Conservation (phyloP, 2,888 invertebrate species). For the Allolobophora icterica region DNA sequence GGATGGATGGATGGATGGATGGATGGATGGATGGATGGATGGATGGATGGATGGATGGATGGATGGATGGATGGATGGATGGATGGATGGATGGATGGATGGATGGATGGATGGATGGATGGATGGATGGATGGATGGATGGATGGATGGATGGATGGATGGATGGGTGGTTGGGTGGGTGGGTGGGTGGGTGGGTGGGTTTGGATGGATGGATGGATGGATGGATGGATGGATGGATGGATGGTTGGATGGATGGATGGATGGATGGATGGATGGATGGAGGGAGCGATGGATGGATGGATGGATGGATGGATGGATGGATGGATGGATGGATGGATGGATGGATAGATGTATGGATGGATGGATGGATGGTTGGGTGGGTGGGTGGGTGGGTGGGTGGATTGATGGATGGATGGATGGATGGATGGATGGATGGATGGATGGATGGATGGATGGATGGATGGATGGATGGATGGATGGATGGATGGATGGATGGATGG, state of each 20-base stretch:
- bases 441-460: not conserved
- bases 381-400: not conserved
- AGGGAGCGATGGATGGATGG: not conserved
- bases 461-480: no score
- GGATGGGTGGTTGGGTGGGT: not conserved
- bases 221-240: not conserved
- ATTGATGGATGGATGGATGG: not conserved
- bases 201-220: constrained; percentile 17
- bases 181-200: not conserved
- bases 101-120: not conserved
- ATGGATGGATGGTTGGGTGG: not conserved
- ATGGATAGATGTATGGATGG: not conserved
- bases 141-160: not conserved
- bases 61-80: not conserved
- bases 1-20: constrained; percentile 22
- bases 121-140: not conserved
- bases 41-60: not conserved
- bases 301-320: not conserved
- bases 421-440: constrained; percentile 24
- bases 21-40: constrained; percentile 19
- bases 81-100: constrained; percentile 18
- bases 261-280: not conserved
- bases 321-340: not conserved
- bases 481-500: no score
- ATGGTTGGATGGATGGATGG: not conserved